Percentiles rank a stretch among this genome's conserved stretches.
Evolutionary conservation across 2,797 vertebrate genomes (phyloP).

Genomic region (Alauda arvensis): DNA sequence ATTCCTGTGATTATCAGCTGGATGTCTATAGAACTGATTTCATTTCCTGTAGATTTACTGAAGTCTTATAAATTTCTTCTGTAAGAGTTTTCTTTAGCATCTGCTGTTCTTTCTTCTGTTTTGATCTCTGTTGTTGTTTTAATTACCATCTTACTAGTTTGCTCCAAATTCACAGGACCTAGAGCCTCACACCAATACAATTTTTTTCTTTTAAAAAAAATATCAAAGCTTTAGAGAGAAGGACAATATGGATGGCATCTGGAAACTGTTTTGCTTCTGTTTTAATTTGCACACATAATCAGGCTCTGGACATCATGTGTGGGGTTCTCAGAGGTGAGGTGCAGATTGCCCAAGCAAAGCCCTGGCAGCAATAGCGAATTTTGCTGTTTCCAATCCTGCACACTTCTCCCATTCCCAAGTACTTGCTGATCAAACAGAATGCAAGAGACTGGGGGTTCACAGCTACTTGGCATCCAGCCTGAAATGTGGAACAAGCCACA

Average conservation of each 20-base stretch:
- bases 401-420: background rate
- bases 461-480: background rate
- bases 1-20: background rate
- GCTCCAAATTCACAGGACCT: background rate
- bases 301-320: background rate
- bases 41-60: background rate
- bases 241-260: background rate
- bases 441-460: background rate
- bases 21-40: background rate
- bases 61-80: background rate
- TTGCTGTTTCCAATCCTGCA: background rate
- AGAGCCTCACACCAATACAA: background rate
- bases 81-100: background rate
- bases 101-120: background rate
- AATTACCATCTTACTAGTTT: background rate
- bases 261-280: background rate
- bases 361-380: background rate
- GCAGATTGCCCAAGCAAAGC: background rate
- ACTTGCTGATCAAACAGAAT: background rate
- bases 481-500: background rate
- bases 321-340: background rate
- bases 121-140: background rate
- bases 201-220: background rate
- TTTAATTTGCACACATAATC: background rate
- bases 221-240: background rate